Evolutionary conservation across 2,888 invertebrate species (phyloP), one percentile per base, ranked within the genome.

Genomic region (Drosophila trichaetosa): DNA sequence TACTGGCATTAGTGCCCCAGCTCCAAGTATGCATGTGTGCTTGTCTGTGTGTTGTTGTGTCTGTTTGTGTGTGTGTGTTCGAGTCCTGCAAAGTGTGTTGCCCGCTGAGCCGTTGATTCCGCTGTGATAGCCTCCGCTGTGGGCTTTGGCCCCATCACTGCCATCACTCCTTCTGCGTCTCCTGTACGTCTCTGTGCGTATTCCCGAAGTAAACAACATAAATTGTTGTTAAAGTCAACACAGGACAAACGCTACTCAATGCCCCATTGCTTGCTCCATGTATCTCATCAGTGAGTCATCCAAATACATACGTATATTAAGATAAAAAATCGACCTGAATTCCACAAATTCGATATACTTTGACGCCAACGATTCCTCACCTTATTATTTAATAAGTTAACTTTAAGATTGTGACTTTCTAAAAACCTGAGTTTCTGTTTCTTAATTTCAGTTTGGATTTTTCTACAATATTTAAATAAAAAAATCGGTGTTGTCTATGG

Each of bases 141-240:
- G 51, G 38, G 42, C 18, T 16, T 13, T 40, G 33, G 31, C 24
- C 16, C 33, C 40, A 46, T 8, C 38, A 18, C n/a, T 38, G 13
- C 38, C 59, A 38, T 60, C 60, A 46, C 59, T 65, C 54, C 46
- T 51, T n/a, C 38, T 38, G 52, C 66, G 21, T 21, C 11, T n/a
- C 2, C 49, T 54, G 8, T 34, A 6, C 5, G 53, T 60, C 60
- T 65, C 84, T 69, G 59, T 72, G 81, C 72, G 83, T 72, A 69
- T 74, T 83, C 74, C 74, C 58, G 24, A 63, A 80, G 87, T 82
- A 87, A 87, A 85, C 86, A 87, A 85, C 83, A 85, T 85, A 85
- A 87, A 85, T 87, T 79, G 82, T 76, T 85, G 86, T 87, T 87
- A 85, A 84, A 80, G 83, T 87, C 85, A 82, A 79, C 80, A 85